Evolutionary conservation across 2,888 invertebrate genomes (phyloP).

Genomic region (Polymixis lichenea): DNA sequence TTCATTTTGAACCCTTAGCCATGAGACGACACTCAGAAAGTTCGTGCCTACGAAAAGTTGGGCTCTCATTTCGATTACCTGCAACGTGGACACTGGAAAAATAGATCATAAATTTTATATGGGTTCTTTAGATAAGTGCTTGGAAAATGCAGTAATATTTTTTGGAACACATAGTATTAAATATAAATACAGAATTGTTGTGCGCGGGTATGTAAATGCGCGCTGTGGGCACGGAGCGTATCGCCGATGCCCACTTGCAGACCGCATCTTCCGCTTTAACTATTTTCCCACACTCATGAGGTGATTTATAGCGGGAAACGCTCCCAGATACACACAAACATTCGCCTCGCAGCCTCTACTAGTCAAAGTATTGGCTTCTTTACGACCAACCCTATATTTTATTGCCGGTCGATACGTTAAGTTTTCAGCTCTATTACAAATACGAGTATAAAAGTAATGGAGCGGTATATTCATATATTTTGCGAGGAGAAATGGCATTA

Average conservation of each 20-base stretch:
- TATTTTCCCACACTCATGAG: constrained; percentile 80
- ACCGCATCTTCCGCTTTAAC: constrained; percentile 79
- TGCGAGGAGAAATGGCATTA: constrained; percentile 53
- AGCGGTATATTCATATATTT: constrained; percentile 65
- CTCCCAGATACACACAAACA: constrained; percentile 79
- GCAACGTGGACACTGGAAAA: constrained; percentile 50
- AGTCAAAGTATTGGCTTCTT: constrained; percentile 82
- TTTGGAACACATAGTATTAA: constrained; percentile 32
- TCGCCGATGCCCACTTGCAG: constrained; percentile 78
- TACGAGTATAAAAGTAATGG: constrained; percentile 60
- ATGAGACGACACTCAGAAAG: constrained; percentile 80
- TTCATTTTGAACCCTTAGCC: constrained; percentile 86
- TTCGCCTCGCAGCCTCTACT: constrained; percentile 75
- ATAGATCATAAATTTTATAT: constrained; percentile 42
- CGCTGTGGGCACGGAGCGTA: constrained; percentile 69
- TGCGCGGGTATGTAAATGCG: constrained; percentile 63
- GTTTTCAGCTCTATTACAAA: constrained; percentile 75
- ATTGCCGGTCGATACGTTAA: constrained; percentile 80
- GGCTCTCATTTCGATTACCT: constrained; percentile 68
- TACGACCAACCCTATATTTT: constrained; percentile 84
- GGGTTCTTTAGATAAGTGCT: constrained; percentile 15
- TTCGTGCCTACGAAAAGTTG: constrained; percentile 77
- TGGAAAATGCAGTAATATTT: constrained; percentile 38
- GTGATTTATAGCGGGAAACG: constrained; percentile 84
- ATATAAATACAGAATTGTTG: constrained; percentile 42